A percentile compares a stretch with the other conserved stretches of the same genome.
These are phyloP conservation scores for Branchipolynoe longqiensis DNA, from an alignment of 2,888 invertebrate species.

Conservation along the genomic window DNA sequence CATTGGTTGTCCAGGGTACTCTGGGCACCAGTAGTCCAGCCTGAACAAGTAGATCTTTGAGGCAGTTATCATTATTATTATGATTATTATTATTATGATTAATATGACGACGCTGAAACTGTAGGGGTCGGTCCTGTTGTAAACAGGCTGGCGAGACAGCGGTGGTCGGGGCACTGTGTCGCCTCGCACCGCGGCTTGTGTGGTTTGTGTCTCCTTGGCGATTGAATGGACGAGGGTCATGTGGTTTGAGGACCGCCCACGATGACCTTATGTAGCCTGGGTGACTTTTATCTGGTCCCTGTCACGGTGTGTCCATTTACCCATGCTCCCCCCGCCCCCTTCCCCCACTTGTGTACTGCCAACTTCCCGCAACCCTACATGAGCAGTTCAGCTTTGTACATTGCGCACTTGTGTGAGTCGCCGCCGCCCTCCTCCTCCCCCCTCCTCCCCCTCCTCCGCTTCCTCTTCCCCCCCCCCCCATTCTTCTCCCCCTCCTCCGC, in stretches of 20 bases:
- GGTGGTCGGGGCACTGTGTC: background rate
- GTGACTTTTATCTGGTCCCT: slow-evolving; percentile 42
- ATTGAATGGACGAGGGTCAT: too few relatives aligned
- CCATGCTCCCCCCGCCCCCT: background rate
- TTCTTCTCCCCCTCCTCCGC: background rate
- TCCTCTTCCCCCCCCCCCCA: background rate
- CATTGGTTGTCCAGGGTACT: slow-evolving; percentile 50
- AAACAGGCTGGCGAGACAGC: background rate
- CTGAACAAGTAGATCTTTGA: slow-evolving; percentile 17
- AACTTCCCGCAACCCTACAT: slow-evolving; percentile 24
- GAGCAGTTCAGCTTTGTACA: slow-evolving; percentile 50
- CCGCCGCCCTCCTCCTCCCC: background rate
- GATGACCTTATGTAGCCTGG: slow-evolving; percentile 58
- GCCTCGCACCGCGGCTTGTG: background rate
- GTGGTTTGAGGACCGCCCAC: slow-evolving; percentile 21
- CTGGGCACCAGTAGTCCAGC: slow-evolving; percentile 43
- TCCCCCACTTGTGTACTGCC: slow-evolving; percentile 21
- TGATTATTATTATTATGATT: too few relatives aligned
- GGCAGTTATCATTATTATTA: slow-evolving; percentile 5
- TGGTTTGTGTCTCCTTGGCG: too few relatives aligned
- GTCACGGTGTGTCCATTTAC: slow-evolving; percentile 20
- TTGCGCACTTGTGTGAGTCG: slow-evolving; percentile 23
- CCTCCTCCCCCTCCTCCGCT: background rate
- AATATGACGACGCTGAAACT: too few relatives aligned
- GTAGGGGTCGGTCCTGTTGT: slow-evolving; percentile 10